Conservation (phyloP, 1,140 invertebrate species). For the Zaprionus tsacasi region DNA sequence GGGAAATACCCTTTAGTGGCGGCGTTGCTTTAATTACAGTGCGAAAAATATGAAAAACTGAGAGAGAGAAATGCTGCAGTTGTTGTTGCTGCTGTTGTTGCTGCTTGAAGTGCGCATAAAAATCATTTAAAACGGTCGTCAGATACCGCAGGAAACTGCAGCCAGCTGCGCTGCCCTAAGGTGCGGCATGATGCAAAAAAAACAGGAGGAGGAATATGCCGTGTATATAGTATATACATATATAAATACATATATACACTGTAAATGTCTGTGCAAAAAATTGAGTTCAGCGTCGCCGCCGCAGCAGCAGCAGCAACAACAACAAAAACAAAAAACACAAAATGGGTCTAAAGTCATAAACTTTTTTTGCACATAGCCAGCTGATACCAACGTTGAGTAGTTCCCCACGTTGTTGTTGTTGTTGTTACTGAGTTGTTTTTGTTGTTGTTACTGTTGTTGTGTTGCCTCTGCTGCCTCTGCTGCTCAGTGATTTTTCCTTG, state of each 20-base stretch:
- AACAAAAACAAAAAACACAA: constrained; percentile 41
- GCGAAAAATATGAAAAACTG: constrained; percentile 26
- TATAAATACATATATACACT: background rate
- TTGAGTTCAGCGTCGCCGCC: constrained; percentile 66
- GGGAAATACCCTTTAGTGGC: constrained; percentile 5
- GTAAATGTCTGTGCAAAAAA: constrained; percentile 26
- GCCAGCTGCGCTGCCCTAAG: constrained; percentile 49
- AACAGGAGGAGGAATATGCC: background rate
- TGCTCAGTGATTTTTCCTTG: constrained; percentile 79
- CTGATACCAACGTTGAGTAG: constrained; percentile 68
- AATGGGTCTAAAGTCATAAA: constrained; percentile 82
- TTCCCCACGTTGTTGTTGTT: constrained; percentile 42
- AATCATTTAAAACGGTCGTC: constrained; percentile 69
- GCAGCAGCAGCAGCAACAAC: background rate
- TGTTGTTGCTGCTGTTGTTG: constrained; percentile 21
- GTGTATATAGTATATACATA: constrained; percentile 1
- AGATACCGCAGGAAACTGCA: constrained; percentile 34
- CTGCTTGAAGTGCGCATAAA: constrained; percentile 74
- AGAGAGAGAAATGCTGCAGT: background rate
- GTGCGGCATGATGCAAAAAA: constrained; percentile 41
- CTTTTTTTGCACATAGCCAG: constrained; percentile 72
- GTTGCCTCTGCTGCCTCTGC: constrained; percentile 34
- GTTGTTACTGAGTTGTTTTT: constrained; percentile 25
- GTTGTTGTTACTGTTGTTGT: constrained; percentile 22
- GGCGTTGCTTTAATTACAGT: constrained; percentile 17